Evolutionary conservation across 2,113 vertebrate genomes (phyloP), one percentile per base, ranked within the genome.

Genomic region (Syngnathus floridae): DNA sequence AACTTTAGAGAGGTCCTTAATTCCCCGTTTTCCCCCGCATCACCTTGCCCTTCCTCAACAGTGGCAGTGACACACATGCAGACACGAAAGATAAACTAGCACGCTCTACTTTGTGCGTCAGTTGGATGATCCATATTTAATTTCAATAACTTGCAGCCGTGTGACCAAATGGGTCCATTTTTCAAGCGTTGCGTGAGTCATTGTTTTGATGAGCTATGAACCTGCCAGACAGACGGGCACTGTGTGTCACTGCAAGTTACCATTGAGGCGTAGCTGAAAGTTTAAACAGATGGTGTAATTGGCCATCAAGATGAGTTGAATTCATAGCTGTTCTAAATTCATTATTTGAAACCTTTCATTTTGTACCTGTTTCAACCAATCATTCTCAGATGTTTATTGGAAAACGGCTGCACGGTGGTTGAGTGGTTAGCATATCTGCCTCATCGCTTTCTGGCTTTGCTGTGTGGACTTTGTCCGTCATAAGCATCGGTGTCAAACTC

Each of bases 1-100:
- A 87, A 84, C 79, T 86, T 80, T 86, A 80, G 75, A 80, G 75
- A 85, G 52, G 62, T 73, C 66, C 69, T 77, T 67, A 69, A 55
- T 65, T 81, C 69, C 45, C 72, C 75, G 62, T 75, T 67, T 81
- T 69, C 65, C 69, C 75, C 58, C 66, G 71, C 26, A 31, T 54
- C 63, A 36, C 74, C 67, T 78, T 66, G 67, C 62, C 65, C 65
- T 71, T 72, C 67, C 65, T 65, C 43, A 14, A 70, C 71, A 51
- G 62, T 78, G 80, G 79, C 78, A 78, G 65, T 55, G 41, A 67
- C 60, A 70, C 54, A 37, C 21, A 67, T 57, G 68, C 41, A 65
- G 55, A 68, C 62, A 64, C 60, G 48, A n/a, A 21, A 75, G 58
- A 67, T 37, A 75, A 84, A 79, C 67, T 74, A 76, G 77, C 54